Evolutionary conservation across 2,113 vertebrate species (phyloP).

Genomic region (Sterrhoptilus dennistouni): DNA sequence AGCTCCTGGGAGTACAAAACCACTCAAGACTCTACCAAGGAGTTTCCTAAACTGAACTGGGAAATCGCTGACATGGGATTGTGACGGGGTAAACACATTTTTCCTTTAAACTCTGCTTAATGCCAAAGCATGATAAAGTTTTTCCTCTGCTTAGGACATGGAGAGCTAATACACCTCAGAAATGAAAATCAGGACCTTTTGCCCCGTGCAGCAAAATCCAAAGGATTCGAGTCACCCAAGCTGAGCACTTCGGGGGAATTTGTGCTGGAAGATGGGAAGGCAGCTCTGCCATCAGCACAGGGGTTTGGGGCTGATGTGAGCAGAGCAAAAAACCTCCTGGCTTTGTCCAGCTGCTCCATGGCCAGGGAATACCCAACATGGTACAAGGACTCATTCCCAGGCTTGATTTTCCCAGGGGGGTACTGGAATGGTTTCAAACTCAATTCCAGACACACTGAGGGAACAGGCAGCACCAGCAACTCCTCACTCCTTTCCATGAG

Average conservation of each 20-base stretch:
- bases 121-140: background rate
- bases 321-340: background rate
- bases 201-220: background rate
- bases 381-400: background rate
- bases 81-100: background rate
- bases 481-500: background rate
- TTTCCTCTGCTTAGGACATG: background rate
- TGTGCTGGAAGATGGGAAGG: background rate
- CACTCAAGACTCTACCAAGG: background rate
- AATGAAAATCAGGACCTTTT: background rate
- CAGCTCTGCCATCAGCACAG: background rate
- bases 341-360: background rate
- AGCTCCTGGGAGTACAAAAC: constrained; percentile 17
- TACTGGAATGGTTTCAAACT: background rate
- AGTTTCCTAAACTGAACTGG: background rate
- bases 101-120: background rate
- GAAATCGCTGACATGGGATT: background rate
- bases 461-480: background rate
- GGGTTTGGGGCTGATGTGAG: background rate
- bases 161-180: background rate
- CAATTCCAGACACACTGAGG: background rate
- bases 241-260: background rate
- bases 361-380: rapidly evolving
- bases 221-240: background rate
- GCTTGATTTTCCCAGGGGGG: background rate